Evolutionary conservation across 2,888 invertebrate genomes (phyloP).

Genomic region (Maniola hyperantus): DNA sequence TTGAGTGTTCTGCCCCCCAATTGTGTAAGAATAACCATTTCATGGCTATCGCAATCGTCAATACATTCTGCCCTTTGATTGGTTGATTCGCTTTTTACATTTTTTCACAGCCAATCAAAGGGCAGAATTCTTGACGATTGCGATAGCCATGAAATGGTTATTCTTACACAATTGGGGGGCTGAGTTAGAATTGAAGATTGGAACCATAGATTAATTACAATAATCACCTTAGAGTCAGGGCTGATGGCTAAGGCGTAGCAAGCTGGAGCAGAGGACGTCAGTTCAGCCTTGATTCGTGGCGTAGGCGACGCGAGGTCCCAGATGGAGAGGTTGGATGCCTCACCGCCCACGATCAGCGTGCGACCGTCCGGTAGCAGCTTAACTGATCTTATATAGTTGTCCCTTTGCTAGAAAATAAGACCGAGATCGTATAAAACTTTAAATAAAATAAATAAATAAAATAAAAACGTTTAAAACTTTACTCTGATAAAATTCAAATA

Average conservation of each 20-base stretch:
- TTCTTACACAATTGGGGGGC: too few species aligned
- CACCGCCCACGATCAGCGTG: slow-evolving; percentile 97
- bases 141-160: too few species aligned
- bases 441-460: too few species aligned
- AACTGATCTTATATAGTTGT: slow-evolving; percentile 97
- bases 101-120: too few species aligned
- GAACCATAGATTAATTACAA: too few species aligned
- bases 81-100: too few species aligned
- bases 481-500: background rate
- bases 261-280: slow-evolving; percentile 96
- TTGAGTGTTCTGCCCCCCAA: too few species aligned
- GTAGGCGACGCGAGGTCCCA: slow-evolving; percentile 97
- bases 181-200: too few species aligned
- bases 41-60: too few species aligned
- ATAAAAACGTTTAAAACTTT: slow-evolving; percentile 9
- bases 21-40: too few species aligned
- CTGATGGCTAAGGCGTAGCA: slow-evolving; percentile 99
- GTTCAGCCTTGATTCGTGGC: slow-evolving; percentile 95
- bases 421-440: background rate
- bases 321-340: slow-evolving; percentile 96
- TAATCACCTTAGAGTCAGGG: slow-evolving; percentile 91
- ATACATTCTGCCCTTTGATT: too few species aligned
- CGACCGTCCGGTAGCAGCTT: slow-evolving; percentile 96
- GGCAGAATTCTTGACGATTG: too few species aligned
- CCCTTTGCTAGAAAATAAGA: slow-evolving; percentile 87